Percentiles rank a stretch among this genome's conserved stretches.
Conservation (phyloP, 2,113 vertebrate genomes). For the Clupea harengus region DNA sequence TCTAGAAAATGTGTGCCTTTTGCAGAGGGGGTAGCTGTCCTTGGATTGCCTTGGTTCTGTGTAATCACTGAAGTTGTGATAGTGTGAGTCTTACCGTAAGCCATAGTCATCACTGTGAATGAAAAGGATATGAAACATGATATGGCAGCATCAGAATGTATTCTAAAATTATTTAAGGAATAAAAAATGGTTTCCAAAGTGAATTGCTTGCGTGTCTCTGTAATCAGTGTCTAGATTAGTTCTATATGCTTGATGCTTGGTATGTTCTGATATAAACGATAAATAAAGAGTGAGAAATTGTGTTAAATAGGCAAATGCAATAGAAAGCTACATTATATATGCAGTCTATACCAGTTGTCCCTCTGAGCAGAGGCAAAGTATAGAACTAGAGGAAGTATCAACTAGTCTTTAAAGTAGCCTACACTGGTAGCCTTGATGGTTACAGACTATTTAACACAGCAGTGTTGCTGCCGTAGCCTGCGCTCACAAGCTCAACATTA, state of each 20-base stretch:
- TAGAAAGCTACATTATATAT: no score
- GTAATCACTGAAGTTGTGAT: background rate
- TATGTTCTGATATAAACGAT: background rate
- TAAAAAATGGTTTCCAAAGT: background rate
- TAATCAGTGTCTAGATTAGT: background rate
- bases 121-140: background rate
- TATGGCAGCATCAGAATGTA: background rate
- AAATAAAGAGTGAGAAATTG: background rate
- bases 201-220: background rate
- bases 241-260: background rate
- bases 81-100: background rate
- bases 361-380: background rate
- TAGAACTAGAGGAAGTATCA: background rate
- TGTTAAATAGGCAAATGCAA: no score
- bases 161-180: background rate
- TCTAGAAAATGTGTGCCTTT: background rate
- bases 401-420: no score
- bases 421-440: no score
- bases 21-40: background rate
- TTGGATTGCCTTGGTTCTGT: background rate
- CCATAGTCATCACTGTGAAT: constrained; percentile 16
- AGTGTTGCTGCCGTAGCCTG: background rate
- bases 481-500: background rate
- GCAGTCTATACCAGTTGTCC: no score
- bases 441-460: background rate